Percentiles rank a stretch among this genome's conserved stretches.
These are phyloP conservation scores for Vanessa cardui DNA, from an alignment of 2,888 invertebrate genomes.

Conservation along the genomic window DNA sequence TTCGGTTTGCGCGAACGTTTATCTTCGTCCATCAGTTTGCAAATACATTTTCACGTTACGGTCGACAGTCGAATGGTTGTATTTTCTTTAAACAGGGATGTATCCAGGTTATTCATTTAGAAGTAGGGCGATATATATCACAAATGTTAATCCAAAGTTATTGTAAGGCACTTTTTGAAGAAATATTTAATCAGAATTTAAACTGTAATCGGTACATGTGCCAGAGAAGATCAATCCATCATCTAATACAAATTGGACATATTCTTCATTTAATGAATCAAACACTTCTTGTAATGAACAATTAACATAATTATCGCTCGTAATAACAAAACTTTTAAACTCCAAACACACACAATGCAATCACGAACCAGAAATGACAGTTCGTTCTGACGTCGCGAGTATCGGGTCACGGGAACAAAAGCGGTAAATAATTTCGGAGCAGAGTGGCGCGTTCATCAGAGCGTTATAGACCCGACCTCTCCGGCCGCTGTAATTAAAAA, in stretches of 20 bases:
- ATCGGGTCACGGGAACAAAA: constrained; percentile 32
- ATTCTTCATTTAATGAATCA: too few relatives aligned
- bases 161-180: too few relatives aligned
- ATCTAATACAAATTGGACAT: too few relatives aligned
- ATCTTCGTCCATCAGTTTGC: constrained; percentile 32
- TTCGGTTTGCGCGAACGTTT: constrained; percentile 26
- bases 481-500: constrained; percentile 47
- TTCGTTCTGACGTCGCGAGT: constrained; percentile 23
- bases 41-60: constrained; percentile 35
- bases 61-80: constrained; percentile 20
- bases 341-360: not conserved
- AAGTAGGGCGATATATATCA: not conserved
- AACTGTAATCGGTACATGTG: too few relatives aligned
- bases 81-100: constrained; percentile 19
- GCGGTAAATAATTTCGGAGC: constrained; percentile 35
- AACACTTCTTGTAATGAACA: too few relatives aligned
- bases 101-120: constrained; percentile 6
- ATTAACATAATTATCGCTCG: too few relatives aligned
- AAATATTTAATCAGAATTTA: too few relatives aligned
- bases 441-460: constrained; percentile 29
- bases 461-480: constrained; percentile 23
- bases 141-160: not conserved
- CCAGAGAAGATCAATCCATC: too few relatives aligned
- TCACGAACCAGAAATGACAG: constrained; percentile 17
- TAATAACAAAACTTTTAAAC: not conserved